Conservation (phyloP, 2,888 invertebrate species). For the Leucophenga maculata region DNA sequence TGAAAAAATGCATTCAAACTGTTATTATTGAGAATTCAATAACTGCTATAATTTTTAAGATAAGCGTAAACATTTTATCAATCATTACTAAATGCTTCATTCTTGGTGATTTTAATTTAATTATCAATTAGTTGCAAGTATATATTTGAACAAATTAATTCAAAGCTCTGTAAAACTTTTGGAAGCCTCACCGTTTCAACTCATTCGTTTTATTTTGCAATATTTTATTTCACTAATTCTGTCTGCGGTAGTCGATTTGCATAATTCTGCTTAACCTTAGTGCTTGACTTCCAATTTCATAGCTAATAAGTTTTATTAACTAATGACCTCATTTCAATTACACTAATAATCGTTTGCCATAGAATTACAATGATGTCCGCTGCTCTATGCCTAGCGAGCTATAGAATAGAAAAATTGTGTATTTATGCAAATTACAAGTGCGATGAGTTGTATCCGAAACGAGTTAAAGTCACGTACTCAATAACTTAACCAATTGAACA, state of each 20-base stretch:
- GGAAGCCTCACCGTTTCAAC: too few relatives aligned
- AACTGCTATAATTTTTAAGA: too few relatives aligned
- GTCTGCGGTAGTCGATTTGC: conserved; percentile 36
- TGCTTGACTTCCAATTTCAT: conserved; percentile 22
- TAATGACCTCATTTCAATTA: conserved; percentile 50
- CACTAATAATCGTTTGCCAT: conserved; percentile 22
- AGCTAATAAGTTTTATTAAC: conserved; percentile 36
- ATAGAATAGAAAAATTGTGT: conserved; percentile 5
- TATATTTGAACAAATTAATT: too few relatives aligned
- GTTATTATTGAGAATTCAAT: too few relatives aligned
- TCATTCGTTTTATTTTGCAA: too few relatives aligned
- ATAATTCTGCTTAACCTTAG: conserved; percentile 42
- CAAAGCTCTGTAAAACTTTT: too few relatives aligned
- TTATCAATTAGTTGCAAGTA: too few relatives aligned
- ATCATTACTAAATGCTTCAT: too few relatives aligned
- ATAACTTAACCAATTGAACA: conserved; percentile 33
- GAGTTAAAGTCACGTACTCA: conserved; percentile 24
- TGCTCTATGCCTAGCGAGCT: background rate
- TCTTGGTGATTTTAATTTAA: too few relatives aligned
- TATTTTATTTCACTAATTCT: too few relatives aligned
- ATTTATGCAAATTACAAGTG: conserved; percentile 10
- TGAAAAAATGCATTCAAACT: too few relatives aligned
- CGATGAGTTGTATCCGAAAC: background rate
- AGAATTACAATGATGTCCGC: background rate
- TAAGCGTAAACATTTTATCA: too few relatives aligned